Conservation (phyloP, 2,888 invertebrate species). For the Folsomia manolachei region DNA sequence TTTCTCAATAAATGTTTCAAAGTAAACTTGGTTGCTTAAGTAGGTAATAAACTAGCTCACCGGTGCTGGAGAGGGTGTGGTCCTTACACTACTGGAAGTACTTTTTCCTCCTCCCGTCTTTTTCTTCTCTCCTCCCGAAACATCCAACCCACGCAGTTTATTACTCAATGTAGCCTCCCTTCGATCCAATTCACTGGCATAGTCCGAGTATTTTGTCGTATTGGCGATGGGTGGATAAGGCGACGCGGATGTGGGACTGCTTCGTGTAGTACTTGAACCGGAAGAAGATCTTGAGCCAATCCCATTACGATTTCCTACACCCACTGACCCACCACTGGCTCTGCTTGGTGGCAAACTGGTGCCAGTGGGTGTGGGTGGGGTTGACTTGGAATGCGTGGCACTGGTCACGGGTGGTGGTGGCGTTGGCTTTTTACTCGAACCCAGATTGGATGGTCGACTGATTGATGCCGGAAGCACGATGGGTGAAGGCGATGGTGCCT, state of each 20-base stretch:
- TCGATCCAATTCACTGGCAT: conserved; percentile 33
- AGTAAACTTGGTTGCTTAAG: too few species aligned
- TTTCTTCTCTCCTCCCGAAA: conserved; percentile 11
- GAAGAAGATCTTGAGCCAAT: background rate
- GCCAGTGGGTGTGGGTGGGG: background rate
- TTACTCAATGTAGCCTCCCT: conserved; percentile 28
- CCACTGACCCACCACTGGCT: background rate
- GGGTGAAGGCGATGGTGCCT: conserved; percentile 19
- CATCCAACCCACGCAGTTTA: conserved; percentile 25
- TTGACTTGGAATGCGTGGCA: background rate
- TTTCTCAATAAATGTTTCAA: too few species aligned
- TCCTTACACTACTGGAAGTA: background rate
- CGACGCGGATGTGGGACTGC: background rate
- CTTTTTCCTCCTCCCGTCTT: too few species aligned
- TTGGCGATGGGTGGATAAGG: conserved; percentile 21
- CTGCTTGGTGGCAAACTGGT: background rate
- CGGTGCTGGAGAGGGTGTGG: background rate
- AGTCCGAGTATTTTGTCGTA: conserved; percentile 42
- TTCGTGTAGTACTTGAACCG: conserved; percentile 21
- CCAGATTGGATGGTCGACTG: conserved; percentile 25
- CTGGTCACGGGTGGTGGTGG: background rate
- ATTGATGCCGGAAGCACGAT: background rate
- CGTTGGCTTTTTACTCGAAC: conserved; percentile 18
- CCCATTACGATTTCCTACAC: too few species aligned
- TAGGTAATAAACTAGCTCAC: background rate